Percentiles rank a stretch among this genome's conserved stretches.
phyloP scores from a whole-genome alignment of 2,888 invertebrate genomes.

The Masnerella sp. region DNA sequence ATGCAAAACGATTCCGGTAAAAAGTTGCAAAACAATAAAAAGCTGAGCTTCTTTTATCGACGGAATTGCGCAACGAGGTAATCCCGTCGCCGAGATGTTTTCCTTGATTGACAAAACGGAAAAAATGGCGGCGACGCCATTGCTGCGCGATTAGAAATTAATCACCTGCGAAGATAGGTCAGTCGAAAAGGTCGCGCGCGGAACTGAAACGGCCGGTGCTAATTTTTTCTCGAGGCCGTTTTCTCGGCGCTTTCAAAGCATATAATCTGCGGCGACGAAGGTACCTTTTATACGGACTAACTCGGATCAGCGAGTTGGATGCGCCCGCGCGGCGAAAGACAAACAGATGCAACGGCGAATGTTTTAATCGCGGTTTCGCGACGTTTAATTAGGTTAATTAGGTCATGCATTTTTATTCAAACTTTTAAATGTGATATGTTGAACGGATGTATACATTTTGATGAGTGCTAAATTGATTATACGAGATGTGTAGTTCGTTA shows the following conservation, averaged over 20 bases:
- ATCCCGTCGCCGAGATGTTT: constrained; percentile 34
- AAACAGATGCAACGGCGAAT: background rate
- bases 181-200: constrained; percentile 53
- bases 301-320: constrained; percentile 5
- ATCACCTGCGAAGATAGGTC: constrained; percentile 54
- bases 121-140: constrained; percentile 35
- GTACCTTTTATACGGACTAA: constrained; percentile 32
- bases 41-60: constrained; percentile 13
- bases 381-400: constrained; percentile 11
- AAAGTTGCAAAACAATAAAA: constrained; percentile 3
- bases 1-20: too few relatives aligned
- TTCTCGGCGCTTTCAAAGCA: constrained; percentile 48
- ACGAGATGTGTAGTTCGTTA: too few relatives aligned
- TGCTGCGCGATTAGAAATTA: constrained; percentile 55
- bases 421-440: background rate
- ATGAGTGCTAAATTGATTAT: too few relatives aligned
- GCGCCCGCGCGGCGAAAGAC: background rate
- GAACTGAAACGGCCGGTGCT: constrained; percentile 43
- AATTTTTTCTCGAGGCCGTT: constrained; percentile 54
- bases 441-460: background rate
- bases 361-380: constrained; percentile 17
- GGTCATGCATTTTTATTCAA: constrained; percentile 2
- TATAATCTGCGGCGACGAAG: constrained; percentile 35
- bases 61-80: constrained; percentile 24
- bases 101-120: constrained; percentile 41